Evolutionary conservation across 2,113 vertebrate species (phyloP).

Genomic region (Taurulus bubalis): DNA sequence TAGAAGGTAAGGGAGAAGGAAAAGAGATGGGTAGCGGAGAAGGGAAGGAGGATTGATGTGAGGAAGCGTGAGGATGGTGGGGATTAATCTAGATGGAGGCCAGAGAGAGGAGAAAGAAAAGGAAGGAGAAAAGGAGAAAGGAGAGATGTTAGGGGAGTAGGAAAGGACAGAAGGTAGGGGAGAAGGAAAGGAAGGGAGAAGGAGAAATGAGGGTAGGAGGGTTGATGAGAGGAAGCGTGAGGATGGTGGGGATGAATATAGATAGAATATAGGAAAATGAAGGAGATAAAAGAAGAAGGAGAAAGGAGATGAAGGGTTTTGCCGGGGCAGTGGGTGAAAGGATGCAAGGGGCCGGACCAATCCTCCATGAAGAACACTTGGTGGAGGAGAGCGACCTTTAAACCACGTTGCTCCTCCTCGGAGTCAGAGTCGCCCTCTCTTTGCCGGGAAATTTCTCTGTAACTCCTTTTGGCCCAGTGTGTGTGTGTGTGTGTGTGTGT

Average conservation of each 20-base stretch:
- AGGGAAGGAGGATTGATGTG: neutral
- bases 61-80: neutral
- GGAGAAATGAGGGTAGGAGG: neutral
- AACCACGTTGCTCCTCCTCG: slow-evolving; percentile 38
- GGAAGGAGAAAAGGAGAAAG: too few species aligned
- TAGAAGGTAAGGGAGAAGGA: too few species aligned
- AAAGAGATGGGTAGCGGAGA: neutral
- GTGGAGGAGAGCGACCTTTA: slow-evolving; percentile 30
- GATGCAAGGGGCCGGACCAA: slow-evolving; percentile 22
- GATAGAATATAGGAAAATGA: too few species aligned
- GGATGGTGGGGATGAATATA: neutral
- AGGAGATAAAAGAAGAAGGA: slow-evolving; percentile 7
- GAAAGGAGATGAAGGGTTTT: slow-evolving; percentile 14
- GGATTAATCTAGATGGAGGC: neutral
- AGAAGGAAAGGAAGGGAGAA: neutral
- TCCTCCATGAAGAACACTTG: slow-evolving; percentile 25
- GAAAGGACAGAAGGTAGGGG: too few species aligned
- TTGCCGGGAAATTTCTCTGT: slow-evolving; percentile 56
- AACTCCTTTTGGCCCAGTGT: slow-evolving; percentile 59
- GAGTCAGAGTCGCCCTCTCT: slow-evolving; percentile 45
- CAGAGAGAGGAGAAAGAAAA: neutral
- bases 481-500: too few species aligned
- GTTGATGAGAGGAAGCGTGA: neutral
- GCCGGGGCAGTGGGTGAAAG: slow-evolving; percentile 28
- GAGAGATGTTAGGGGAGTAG: too few species aligned